Percentiles rank a stretch among this genome's conserved stretches.
Conservation (phyloP, 2,797 vertebrate genomes). For the Denticeps clupeoides region DNA sequence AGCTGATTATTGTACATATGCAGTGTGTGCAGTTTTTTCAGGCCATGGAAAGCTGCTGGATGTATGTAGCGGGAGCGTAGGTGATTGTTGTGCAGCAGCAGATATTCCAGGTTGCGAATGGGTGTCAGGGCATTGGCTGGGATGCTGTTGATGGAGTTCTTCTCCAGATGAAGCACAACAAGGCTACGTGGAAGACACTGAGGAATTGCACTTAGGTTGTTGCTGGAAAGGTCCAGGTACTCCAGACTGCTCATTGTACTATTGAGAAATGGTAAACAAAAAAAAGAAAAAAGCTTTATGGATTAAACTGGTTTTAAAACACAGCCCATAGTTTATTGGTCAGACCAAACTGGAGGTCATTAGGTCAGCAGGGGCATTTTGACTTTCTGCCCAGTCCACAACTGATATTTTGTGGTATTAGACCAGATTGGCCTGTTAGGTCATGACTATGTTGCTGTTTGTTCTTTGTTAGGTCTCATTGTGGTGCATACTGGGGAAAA, state of each 20-base stretch:
- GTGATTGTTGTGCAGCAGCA: slow-evolving; percentile 92
- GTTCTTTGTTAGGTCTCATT: not conserved
- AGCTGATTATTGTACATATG: slow-evolving; percentile 93
- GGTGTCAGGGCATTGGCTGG: slow-evolving; percentile 69
- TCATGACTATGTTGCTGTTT: too few species aligned
- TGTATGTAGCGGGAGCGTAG: slow-evolving; percentile 80
- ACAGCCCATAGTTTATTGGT: not conserved
- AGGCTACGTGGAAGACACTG: slow-evolving; percentile 81
- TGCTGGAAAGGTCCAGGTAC: slow-evolving; percentile 91
- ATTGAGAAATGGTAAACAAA: not conserved
- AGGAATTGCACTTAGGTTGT: slow-evolving; percentile 83
- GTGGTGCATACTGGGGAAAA: too few species aligned
- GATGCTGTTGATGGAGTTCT: slow-evolving; percentile 79
- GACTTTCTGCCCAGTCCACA: too few species aligned
- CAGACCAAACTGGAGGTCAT: too few species aligned
- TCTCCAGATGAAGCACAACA: slow-evolving; percentile 88
- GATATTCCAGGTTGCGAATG: slow-evolving; percentile 83
- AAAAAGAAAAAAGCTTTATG: not conserved
- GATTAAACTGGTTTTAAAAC: not conserved
- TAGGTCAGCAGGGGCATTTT: too few species aligned
- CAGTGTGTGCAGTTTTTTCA: slow-evolving; percentile 91
- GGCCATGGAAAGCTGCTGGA: slow-evolving; percentile 77
- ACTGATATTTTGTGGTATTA: too few species aligned
- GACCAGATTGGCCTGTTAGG: too few species aligned
- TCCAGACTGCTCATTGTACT: slow-evolving; percentile 69